Percentiles rank a stretch among this genome's conserved stretches.
phyloP scores from a whole-genome alignment of 1,140 invertebrate genomes.

The Papilio polyxenes region DNA sequence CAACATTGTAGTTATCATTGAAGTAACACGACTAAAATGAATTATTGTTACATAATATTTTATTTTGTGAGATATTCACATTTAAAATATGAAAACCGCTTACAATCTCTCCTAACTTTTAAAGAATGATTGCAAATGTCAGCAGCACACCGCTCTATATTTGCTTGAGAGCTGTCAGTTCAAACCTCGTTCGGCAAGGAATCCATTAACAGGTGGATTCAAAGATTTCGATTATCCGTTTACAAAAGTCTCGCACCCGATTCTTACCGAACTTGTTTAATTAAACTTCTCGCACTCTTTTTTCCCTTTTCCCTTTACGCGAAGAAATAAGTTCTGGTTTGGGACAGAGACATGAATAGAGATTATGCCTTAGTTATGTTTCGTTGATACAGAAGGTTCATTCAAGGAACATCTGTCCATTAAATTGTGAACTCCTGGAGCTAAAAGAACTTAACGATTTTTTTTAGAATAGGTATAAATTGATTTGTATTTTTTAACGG shows the following conservation, averaged over 20 bases:
- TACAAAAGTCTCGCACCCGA: constrained; percentile 73
- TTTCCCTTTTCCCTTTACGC: constrained; percentile 76
- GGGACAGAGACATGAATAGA: constrained; percentile 54
- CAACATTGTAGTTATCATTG: too few species aligned
- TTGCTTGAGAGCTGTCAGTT: constrained; percentile 47
- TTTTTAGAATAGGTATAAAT: too few species aligned
- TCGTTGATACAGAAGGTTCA: background rate
- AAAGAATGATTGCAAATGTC: constrained; percentile 55
- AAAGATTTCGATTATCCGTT: constrained; percentile 74
- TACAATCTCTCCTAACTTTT: constrained; percentile 65
- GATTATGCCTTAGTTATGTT: constrained; percentile 28
- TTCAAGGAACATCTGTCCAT: background rate
- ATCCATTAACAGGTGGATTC: constrained; percentile 70
- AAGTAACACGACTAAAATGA: background rate
- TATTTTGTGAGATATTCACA: background rate
- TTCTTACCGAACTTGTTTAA: constrained; percentile 77
- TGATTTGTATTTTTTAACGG: too few species aligned
- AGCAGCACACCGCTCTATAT: constrained; percentile 55
- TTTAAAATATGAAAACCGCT: constrained; percentile 50
- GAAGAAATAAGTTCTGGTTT: constrained; percentile 72
- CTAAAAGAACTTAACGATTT: too few species aligned
- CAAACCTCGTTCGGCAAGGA: constrained; percentile 34
- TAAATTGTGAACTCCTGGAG: background rate
- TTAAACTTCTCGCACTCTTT: constrained; percentile 79
- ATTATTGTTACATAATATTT: background rate